Conservation (phyloP, 2,797 vertebrate genomes). For the Hybognathus amarus region DNA sequence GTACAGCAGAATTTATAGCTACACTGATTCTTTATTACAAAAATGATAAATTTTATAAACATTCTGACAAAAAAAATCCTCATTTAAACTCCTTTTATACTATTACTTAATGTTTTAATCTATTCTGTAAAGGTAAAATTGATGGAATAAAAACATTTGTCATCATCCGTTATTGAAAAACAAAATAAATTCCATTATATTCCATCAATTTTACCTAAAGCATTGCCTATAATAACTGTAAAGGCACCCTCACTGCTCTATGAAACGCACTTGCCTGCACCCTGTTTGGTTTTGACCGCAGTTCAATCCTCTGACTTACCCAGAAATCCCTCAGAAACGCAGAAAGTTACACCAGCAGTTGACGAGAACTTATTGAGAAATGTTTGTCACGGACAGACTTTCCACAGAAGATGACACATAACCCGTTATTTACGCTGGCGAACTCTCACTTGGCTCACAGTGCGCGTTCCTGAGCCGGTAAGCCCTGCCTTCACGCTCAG, state of each 20-base stretch:
- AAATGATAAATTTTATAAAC: neutral
- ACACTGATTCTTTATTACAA: neutral
- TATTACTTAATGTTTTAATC: neutral
- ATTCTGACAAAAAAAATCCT: neutral
- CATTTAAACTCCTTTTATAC: too few relatives aligned
- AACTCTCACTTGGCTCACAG: neutral
- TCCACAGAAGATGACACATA: neutral
- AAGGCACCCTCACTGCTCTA: neutral
- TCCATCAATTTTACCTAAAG: too few relatives aligned
- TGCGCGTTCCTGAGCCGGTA: neutral
- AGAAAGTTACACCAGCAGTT: neutral
- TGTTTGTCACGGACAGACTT: neutral
- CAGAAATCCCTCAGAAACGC: neutral
- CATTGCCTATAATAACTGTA: too few relatives aligned
- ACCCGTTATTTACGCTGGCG: neutral
- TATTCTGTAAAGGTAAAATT: neutral
- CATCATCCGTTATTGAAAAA: neutral
- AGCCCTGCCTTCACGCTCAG: neutral
- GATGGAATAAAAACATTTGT: neutral
- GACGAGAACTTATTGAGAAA: neutral
- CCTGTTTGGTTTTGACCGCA: neutral
- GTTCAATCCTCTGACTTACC: neutral
- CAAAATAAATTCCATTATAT: too few relatives aligned
- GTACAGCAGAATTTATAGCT: neutral
- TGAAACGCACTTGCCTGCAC: constrained; percentile 16